Evolutionary conservation across 2,113 vertebrate genomes (phyloP).

Genomic region (Mustela lutreola): DNA sequence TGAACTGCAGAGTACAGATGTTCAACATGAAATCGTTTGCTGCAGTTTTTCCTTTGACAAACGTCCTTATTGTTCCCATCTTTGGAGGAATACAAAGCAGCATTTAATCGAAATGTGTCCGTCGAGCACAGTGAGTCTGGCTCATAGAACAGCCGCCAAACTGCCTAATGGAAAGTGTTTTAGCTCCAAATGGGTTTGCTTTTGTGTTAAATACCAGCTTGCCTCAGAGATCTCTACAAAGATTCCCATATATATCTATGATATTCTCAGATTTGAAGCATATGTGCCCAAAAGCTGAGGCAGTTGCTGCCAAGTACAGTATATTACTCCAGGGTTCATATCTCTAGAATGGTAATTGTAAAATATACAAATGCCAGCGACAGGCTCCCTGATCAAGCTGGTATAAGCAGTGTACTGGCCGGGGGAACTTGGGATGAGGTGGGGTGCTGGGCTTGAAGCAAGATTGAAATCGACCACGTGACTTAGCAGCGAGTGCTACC

Average conservation of each 20-base stretch:
- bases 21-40: constrained; percentile 88
- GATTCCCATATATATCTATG: constrained; percentile 87
- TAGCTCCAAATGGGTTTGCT: constrained; percentile 89
- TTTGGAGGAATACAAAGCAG: constrained; percentile 88
- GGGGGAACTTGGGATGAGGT: neutral
- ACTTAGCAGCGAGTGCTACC: neutral
- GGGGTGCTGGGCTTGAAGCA: neutral
- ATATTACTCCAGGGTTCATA: constrained; percentile 85
- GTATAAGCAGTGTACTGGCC: constrained; percentile 37
- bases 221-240: constrained; percentile 88
- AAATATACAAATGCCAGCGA: constrained; percentile 84
- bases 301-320: constrained; percentile 85
- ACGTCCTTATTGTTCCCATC: constrained; percentile 87
- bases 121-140: constrained; percentile 84
- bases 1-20: constrained; percentile 88
- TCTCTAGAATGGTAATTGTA: constrained; percentile 84
- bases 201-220: constrained; percentile 92
- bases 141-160: constrained; percentile 90
- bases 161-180: constrained; percentile 89
- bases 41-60: constrained; percentile 91
- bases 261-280: constrained; percentile 89
- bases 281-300: constrained; percentile 87
- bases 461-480: neutral
- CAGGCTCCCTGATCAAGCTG: constrained; percentile 78
- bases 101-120: constrained; percentile 90